These are phyloP conservation scores for Etheostoma nigrum DNA, from an alignment of 2,797 vertebrate genomes.

Conservation along the genomic window DNA sequence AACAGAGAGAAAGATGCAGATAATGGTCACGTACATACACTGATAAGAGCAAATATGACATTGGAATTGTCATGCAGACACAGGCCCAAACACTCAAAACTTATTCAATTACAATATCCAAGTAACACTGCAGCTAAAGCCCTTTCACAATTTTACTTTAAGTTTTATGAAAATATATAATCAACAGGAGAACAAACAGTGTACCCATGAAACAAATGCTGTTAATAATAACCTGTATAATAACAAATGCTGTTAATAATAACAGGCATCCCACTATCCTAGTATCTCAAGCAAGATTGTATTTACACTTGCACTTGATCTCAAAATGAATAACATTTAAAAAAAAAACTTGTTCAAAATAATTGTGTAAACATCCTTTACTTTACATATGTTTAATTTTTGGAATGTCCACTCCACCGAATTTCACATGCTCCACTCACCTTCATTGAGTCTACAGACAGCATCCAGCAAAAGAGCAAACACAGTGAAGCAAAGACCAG, in stretches of 20 bases:
- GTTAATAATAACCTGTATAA: background rate
- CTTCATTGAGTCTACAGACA: background rate
- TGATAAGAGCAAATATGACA: background rate
- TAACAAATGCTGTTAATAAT: background rate
- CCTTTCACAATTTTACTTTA: background rate
- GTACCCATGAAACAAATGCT: background rate
- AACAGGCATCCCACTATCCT: background rate
- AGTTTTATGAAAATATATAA: background rate
- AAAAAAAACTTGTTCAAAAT: no score
- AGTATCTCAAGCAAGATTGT: background rate
- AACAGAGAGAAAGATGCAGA: background rate
- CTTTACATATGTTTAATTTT: background rate
- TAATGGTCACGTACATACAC: background rate
- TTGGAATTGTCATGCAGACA: background rate
- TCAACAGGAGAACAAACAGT: background rate
- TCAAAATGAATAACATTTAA: background rate
- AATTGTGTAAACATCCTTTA: background rate
- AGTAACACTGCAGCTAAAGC: background rate
- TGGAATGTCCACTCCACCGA: background rate
- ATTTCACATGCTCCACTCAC: slow-evolving; percentile 21
- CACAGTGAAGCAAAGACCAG: slow-evolving; percentile 3
- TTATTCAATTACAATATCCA: background rate
- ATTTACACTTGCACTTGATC: background rate
- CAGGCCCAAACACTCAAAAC: background rate
- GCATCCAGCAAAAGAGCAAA: slow-evolving; percentile 24